Evolutionary conservation across 37 sponge, comb jelly and placozoan species (phyloP), one percentile per base, ranked within the genome.

Genomic region (Aphrocallistes beatrix): DNA sequence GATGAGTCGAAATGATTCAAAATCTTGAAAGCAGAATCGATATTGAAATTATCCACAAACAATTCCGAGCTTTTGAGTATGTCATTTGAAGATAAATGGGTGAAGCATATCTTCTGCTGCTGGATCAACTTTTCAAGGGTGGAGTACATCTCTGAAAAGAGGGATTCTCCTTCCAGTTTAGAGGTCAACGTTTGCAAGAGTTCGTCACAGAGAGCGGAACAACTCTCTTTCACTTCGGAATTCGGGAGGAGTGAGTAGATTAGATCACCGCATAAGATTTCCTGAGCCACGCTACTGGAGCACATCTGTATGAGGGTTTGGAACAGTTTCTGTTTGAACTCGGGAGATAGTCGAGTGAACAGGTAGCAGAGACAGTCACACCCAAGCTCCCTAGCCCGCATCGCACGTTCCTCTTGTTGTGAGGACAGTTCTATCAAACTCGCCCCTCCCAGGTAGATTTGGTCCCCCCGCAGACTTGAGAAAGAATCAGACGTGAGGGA

Each of bases 51-150:
- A 60, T 6, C 39, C 28, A 82, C 10, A 82, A 37, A 82, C 1
- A 38, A 17, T 1, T 82, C 83, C 25, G 39, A 37, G n/a, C 17
- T 82, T 10, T 82, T 82, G 1, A 82, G 17, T 23, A 82, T 36
- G 28, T 82, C 83, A 8, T 3, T 34, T 13, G 83, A 82, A 37
- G 39, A 82, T 37, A 82, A 19, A 19, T 82, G 10, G 3, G 83
- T 82, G 38, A 82, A 38, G 21, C 83, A 82, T 34, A 38, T 82
- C 37, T 38, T 82, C 38, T 82, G 75, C n/a, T 60, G 75, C 75
- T 60, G 75, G 3, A 60, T 38, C 6, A 38, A 1, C 38, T 19
- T 82, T 21, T 37, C 38, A 8, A 38, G 83, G 6, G 17, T 19
- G 30, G 39, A 37, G 37, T 38, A 82, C 6, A 82, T 3, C n/a